A percentile compares a stretch with the other conserved stretches of the same genome.
These are phyloP conservation scores for Acrocyrtus sp. DNA, from an alignment of 2,888 invertebrate species.

Conservation along the genomic window DNA sequence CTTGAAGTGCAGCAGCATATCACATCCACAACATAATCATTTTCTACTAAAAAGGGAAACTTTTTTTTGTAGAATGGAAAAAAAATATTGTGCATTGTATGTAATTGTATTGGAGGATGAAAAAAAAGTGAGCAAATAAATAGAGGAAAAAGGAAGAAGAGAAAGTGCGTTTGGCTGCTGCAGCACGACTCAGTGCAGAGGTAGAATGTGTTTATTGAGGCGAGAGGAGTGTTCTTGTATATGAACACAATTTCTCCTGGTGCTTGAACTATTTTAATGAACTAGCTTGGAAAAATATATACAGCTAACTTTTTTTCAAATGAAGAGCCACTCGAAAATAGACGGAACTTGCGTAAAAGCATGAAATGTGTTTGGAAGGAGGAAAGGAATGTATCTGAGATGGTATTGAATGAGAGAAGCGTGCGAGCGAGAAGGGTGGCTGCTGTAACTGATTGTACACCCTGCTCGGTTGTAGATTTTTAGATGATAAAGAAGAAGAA, in stretches of 20 bases:
- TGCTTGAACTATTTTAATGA: conserved; percentile 40
- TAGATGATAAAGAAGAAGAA: too few relatives aligned
- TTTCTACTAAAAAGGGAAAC: not conserved
- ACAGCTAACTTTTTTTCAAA: too few relatives aligned
- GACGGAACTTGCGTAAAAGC: too few relatives aligned
- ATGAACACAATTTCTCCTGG: conserved; percentile 20
- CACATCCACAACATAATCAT: not conserved
- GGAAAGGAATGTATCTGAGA: too few relatives aligned
- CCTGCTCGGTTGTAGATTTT: too few relatives aligned
- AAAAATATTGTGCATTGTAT: too few relatives aligned
- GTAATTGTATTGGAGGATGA: too few relatives aligned
- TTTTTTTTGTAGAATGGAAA: not conserved
- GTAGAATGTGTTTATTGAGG: not conserved
- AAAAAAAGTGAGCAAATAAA: not conserved
- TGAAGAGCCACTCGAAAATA: too few relatives aligned
- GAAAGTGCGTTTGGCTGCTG: not conserved
- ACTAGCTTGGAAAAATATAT: conserved; percentile 18
- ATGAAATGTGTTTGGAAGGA: too few relatives aligned
- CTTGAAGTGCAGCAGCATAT: conserved; percentile 3
- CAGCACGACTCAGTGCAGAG: not conserved
- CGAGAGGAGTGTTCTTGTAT: not conserved
- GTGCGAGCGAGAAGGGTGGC: too few relatives aligned
- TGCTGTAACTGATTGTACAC: too few relatives aligned
- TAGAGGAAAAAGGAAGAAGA: not conserved
- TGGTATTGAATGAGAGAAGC: too few relatives aligned